These are phyloP conservation scores for Epinephelus moara DNA, from an alignment of 2,113 vertebrate genomes.

Conservation along the genomic window DNA sequence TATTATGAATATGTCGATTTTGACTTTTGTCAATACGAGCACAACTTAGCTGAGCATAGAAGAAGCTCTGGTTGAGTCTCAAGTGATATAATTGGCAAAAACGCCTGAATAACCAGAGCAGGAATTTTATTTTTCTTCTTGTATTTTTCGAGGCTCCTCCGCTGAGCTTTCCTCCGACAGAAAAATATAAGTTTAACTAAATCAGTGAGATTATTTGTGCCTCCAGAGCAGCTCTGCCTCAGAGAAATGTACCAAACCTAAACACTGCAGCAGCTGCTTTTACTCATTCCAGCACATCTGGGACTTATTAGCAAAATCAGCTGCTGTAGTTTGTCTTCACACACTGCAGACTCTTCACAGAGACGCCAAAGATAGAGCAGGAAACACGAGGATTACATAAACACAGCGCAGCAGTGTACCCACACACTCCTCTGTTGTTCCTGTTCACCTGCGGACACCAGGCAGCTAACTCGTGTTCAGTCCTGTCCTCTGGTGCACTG, in stretches of 20 bases:
- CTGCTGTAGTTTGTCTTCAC: conserved; percentile 62
- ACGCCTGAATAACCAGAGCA: not conserved
- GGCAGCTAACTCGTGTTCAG: conserved; percentile 30
- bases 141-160: conserved; percentile 2
- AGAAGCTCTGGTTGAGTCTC: not conserved
- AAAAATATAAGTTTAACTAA: conserved; percentile 44
- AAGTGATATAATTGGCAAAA: conserved; percentile 1
- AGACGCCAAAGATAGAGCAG: not conserved
- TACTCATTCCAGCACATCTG: conserved; percentile 41
- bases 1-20: not conserved
- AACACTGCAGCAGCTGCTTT: conserved; percentile 56
- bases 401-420: not conserved
- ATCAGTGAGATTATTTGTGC: conserved; percentile 43
- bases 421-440: conserved; percentile 19
- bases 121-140: not conserved
- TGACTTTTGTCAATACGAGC: not conserved
- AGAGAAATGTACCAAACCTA: conserved; percentile 43
- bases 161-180: conserved; percentile 15
- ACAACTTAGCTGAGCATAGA: conserved; percentile 2
- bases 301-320: conserved; percentile 68
- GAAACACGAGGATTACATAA: not conserved
- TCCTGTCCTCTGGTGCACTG: conserved; percentile 28
- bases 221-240: conserved; percentile 36
- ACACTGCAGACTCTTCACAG: conserved; percentile 36
- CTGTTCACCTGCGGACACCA: conserved; percentile 24